Percentiles rank a stretch among this genome's conserved stretches.
Conservation (phyloP, 2,797 vertebrate species). For the Sebastes oblongus region DNA sequence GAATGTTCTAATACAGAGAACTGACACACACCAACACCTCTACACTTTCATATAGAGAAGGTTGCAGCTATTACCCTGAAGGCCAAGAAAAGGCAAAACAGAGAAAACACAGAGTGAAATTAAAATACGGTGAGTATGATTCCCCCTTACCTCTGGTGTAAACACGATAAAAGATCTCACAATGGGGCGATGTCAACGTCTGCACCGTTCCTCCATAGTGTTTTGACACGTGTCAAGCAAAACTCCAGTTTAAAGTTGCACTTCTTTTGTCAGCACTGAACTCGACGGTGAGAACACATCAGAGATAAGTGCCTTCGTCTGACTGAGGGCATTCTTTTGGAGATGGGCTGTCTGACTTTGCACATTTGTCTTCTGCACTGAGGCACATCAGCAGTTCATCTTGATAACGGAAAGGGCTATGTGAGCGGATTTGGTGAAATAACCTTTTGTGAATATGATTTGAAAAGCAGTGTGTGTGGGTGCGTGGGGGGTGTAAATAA, state of each 20-base stretch:
- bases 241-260: conserved; percentile 54
- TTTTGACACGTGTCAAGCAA: conserved; percentile 54
- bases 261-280: conserved; percentile 66
- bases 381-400: conserved; percentile 75
- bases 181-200: conserved; percentile 14
- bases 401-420: conserved; percentile 73
- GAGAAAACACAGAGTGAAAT: conserved; percentile 1
- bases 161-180: conserved; percentile 36
- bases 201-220: background rate
- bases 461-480: conserved; percentile 42
- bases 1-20: conserved; percentile 11
- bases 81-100: conserved; percentile 15
- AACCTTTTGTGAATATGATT: conserved; percentile 76
- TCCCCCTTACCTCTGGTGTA: conserved; percentile 3
- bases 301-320: conserved; percentile 69
- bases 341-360: conserved; percentile 70
- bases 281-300: conserved; percentile 54
- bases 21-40: background rate
- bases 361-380: conserved; percentile 70
- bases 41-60: conserved; percentile 8
- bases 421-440: conserved; percentile 72
- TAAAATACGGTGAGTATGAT: background rate
- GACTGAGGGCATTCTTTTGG: conserved; percentile 70
- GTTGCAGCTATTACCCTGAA: conserved; percentile 22
- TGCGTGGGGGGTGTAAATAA: conserved; percentile 31